Conservation (phyloP, 2,888 invertebrate genomes). For the Drosophila nr. fundita region DNA sequence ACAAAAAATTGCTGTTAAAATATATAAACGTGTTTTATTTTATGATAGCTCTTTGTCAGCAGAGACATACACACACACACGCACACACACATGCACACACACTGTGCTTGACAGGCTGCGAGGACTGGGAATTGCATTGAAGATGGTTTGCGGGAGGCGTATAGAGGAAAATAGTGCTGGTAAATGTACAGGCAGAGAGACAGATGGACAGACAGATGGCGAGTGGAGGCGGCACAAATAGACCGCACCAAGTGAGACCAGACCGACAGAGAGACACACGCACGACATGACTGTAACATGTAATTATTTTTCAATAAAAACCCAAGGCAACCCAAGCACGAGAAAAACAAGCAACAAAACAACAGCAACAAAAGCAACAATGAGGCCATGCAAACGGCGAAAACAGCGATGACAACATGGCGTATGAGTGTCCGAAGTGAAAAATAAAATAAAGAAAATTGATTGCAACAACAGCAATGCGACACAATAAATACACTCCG, state of each 20-base stretch:
- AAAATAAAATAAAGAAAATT: slow-evolving; percentile 36
- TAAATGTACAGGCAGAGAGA: slow-evolving; percentile 27
- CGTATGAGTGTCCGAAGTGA: slow-evolving; percentile 70
- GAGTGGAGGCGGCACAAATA: slow-evolving; percentile 63
- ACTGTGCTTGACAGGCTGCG: slow-evolving; percentile 66
- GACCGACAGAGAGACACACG: slow-evolving; percentile 60
- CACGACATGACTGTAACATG: slow-evolving; percentile 79
- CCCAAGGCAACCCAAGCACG: slow-evolving; percentile 65
- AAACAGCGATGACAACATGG: slow-evolving; percentile 72
- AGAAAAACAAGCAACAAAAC: slow-evolving; percentile 43
- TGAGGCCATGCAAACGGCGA: slow-evolving; percentile 45
- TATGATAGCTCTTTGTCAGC: slow-evolving; percentile 78
- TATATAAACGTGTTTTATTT: slow-evolving; percentile 75
- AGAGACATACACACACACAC: slow-evolving; percentile 32
- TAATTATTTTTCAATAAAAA: slow-evolving; percentile 80
- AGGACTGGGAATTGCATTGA: slow-evolving; percentile 36
- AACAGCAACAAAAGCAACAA: slow-evolving; percentile 43
- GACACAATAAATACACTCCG: slow-evolving; percentile 34
- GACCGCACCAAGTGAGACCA: slow-evolving; percentile 68
- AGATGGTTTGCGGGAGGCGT: neutral
- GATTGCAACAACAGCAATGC: neutral
- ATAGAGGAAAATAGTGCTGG: slow-evolving; percentile 8
- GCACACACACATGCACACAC: neutral
- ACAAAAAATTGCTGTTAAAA: slow-evolving; percentile 55
- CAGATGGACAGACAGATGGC: slow-evolving; percentile 10